phyloP scores from a whole-genome alignment of 1,140 invertebrate species.

The Protaetia brevitarsis region DNA sequence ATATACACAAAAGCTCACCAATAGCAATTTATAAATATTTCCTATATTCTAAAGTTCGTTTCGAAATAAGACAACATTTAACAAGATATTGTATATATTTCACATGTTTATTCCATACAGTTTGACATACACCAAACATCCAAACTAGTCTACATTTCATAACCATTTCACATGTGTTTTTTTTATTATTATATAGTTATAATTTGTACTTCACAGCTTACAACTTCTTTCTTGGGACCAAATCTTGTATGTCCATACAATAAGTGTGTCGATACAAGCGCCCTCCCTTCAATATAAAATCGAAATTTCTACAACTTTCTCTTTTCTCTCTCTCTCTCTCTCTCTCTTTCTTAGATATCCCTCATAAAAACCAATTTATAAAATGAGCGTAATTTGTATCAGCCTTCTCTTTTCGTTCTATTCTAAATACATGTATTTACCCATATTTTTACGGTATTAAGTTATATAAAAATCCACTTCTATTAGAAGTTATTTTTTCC shows the following conservation, averaged over 20 bases:
- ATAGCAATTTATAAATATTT: too few relatives aligned
- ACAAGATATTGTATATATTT: constrained; percentile 43
- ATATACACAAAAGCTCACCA: too few relatives aligned
- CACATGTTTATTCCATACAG: constrained; percentile 36
- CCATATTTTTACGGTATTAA: constrained; percentile 3
- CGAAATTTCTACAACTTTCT: background rate
- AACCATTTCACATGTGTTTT: constrained; percentile 12
- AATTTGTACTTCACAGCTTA: constrained; percentile 43
- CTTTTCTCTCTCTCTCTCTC: background rate
- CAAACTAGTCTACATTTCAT: constrained; percentile 35
- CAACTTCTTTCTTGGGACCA: constrained; percentile 5
- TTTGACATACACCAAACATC: constrained; percentile 44
- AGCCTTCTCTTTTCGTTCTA: constrained; percentile 18
- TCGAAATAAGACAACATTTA: constrained; percentile 26
- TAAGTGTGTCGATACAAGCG: background rate
- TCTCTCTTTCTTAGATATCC: background rate
- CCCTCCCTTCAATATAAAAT: background rate
- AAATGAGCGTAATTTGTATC: constrained; percentile 19
- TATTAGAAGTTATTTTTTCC: constrained; percentile 34
- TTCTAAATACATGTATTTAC: constrained; percentile 3
- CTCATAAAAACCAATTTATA: background rate
- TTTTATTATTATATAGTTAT: constrained; percentile 36
- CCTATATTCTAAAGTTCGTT: background rate
- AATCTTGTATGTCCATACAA: background rate
- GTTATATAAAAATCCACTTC: constrained; percentile 3